Base-by-base conservation (phyloP, 35 echinoderm and acorn worm genomes). In the Diadema setosum region DNA sequence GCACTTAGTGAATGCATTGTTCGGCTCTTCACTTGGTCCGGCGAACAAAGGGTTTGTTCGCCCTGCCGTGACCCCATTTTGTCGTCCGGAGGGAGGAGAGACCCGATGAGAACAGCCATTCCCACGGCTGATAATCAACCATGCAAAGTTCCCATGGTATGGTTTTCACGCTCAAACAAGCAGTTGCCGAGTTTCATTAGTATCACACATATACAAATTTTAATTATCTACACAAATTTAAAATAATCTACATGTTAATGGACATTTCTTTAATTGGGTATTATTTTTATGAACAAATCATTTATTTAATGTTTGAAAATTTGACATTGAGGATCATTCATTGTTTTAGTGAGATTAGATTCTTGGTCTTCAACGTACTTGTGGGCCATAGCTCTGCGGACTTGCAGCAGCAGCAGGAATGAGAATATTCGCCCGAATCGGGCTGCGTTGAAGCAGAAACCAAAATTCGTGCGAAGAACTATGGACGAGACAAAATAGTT, bases 61-160 rank as follows among this genome's bases (percentile, higher is more conserved):
- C 73, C 73, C 73, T 78, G 24, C 27, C 37, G n/a, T 78, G 73
- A 78, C 73, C 73, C 73, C 73, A 36, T 78, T 78, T 41, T 78
- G 35, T 78, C 39, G 24, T 78, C 73, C 73, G 37, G 73, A 36
- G 73, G 73, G 73, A 78, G 73, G 73, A 41, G 39, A 44, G 73
- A 41, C 25, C 25, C 40, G 73, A 42, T 78, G 35, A 41, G 73
- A 78, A 78, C 33, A 78, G 73, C 73, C 73, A 78, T 78, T 78
- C 73, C 73, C 73, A 78, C 73, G 73, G 73, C 73, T 44, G 35
- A 78, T 78, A 78, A 78, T 78, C 73, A 78, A 78, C 73, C 44
- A 78, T 78, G 73, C 40, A 78, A 78, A 78, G 73, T 78, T 78
- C 73, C 73, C 73, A 78, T 41, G 73, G 73, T 78, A 41, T 78